Evolutionary conservation across 2,797 vertebrate species (phyloP), one percentile per base, ranked within the genome.

Genomic region (Micrastur ruficollis): DNA sequence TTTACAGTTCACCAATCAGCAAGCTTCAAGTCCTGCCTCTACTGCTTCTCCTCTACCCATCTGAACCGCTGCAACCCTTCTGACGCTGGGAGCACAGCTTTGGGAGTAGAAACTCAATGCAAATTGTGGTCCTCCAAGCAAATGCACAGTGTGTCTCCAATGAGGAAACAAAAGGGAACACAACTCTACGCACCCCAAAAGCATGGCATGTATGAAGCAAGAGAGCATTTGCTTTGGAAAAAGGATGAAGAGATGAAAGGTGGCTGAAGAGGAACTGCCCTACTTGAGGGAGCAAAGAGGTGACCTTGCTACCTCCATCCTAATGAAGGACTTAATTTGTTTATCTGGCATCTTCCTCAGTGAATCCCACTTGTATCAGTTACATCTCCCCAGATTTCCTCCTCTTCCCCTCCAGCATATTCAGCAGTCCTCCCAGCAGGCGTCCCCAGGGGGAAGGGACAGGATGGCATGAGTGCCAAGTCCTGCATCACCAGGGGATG

Each of bases 1-100:
- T 98, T 97, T 97, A 97, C 95, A 95, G 94, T 97, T 97, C 93
- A 94, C 79, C 97, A 85, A 97, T 92, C 95, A 97, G 75, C 32
- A 58, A 88, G 85, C 94, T 82, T 82, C 56, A 55, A 78, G 76
- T 95, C 91, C 81, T 96, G 86, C 85, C 68, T 95, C 62, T 50
- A 25, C 78, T 31, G 36, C 38, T 32, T 85, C 65, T 73, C 47
- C 79, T 31, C 34, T 3, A 11, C n/a, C 44, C 65, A 59, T 70
- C 16, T 50, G 44, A 90, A 92, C 61, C 2, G 6, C 42, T 19
- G 29, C 27, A 79, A 81, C 47, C 50, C n/a, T 68, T 59, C 11
- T 2, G 44, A 18, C 18, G 70, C 55, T 10, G 26, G 81, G 62
- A 87, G 46, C 0, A 1, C 47, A 61, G 76, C 76, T 83, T 49